These are phyloP conservation scores for Crotalus tigris DNA, from an alignment of 2,113 vertebrate species.

Conservation along the genomic window DNA sequence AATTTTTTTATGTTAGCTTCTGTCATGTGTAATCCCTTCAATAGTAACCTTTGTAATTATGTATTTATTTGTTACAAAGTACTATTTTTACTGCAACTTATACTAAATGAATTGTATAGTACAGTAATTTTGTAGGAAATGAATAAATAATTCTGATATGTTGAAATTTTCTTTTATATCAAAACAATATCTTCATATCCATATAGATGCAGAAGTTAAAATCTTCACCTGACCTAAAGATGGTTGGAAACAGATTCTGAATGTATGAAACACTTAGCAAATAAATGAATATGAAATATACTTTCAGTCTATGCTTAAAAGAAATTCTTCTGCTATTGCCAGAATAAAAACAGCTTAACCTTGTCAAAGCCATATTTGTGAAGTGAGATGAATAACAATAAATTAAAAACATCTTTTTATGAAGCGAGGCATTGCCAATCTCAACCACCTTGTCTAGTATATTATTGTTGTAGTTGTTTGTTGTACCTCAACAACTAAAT, in stretches of 20 bases:
- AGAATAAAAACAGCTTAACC: neutral
- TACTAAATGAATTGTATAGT: conserved; percentile 26
- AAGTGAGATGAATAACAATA: neutral
- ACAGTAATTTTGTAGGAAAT: conserved; percentile 23
- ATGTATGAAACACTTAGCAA: neutral
- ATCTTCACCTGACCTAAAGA: neutral
- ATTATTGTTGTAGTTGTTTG: neutral
- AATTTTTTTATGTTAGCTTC: conserved; percentile 77
- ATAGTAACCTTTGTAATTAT: conserved; percentile 67
- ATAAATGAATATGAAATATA: neutral
- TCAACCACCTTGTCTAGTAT: neutral
- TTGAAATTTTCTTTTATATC: conserved; percentile 45
- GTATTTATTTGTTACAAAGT: conserved; percentile 68
- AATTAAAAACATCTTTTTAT: neutral
- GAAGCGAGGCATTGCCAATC: neutral
- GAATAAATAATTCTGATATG: conserved; percentile 42
- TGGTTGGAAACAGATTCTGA: neutral
- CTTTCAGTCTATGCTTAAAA: conserved; percentile 8
- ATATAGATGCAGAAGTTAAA: conserved; percentile 16
- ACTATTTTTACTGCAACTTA: conserved; percentile 63
- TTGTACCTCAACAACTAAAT: neutral
- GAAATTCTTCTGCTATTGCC: neutral
- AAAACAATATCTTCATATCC: conserved; percentile 7
- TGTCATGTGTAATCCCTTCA: conserved; percentile 75
- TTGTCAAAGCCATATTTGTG: neutral